A percentile compares a stretch with the other conserved stretches of the same genome.
Conservation (phyloP, 2,113 vertebrate species). For the Actinemys pallida region DNA sequence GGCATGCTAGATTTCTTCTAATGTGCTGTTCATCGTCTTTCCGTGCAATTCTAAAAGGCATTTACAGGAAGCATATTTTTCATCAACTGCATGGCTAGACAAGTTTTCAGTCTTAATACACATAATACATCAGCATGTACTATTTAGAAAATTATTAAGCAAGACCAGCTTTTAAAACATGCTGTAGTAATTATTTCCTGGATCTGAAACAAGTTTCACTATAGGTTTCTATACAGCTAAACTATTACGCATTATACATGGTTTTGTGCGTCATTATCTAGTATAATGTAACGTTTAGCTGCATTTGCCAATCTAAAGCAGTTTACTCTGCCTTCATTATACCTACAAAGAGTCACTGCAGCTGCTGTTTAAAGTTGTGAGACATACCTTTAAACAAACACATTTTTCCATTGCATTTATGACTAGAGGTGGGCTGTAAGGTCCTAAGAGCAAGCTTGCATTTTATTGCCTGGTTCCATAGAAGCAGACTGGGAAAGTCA, state of each 20-base stretch:
- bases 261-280: not conserved
- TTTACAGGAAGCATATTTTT: not conserved
- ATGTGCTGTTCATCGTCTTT: not conserved
- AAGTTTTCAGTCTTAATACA: not conserved
- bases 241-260: not conserved
- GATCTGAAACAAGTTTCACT: not conserved
- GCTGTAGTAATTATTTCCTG: not conserved
- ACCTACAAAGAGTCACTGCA: not conserved
- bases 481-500: not conserved
- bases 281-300: not conserved
- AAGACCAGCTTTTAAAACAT: not conserved
- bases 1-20: not conserved
- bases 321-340: not conserved
- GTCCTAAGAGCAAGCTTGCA: not conserved
- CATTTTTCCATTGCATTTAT: not conserved
- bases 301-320: not conserved
- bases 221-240: not conserved
- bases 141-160: not conserved
- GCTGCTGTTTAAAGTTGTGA: not conserved
- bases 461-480: not conserved
- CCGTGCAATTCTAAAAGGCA: not conserved
- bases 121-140: not conserved
- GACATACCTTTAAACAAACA: not conserved
- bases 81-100: not conserved
- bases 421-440: not conserved